Conservation (phyloP, 2,888 invertebrate genomes). For the Drosophila nr. medialis region DNA sequence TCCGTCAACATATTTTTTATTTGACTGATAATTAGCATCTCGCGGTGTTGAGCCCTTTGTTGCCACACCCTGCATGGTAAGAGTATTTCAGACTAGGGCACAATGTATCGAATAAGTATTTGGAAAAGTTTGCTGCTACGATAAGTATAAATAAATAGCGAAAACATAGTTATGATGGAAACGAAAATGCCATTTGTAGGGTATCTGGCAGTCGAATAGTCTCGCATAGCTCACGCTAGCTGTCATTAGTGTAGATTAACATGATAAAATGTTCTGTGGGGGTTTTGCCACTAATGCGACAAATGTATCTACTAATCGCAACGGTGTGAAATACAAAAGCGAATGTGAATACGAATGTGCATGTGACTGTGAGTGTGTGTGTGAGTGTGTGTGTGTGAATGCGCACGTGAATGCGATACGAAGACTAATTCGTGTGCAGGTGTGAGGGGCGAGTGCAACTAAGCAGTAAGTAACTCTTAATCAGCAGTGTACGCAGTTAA, state of each 20-base stretch:
- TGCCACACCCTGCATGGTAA: background rate
- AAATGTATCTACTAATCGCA: constrained; percentile 34
- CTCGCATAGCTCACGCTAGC: background rate
- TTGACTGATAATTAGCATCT: constrained; percentile 5
- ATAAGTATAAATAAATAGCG: background rate
- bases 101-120: background rate
- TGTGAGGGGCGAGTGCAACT: constrained; percentile 8
- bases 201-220: constrained; percentile 1
- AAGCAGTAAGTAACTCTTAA: constrained; percentile 5
- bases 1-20: background rate
- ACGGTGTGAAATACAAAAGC: constrained; percentile 23
- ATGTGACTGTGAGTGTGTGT: background rate
- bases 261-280: constrained; percentile 33
- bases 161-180: background rate
- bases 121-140: background rate
- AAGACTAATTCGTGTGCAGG: constrained; percentile 1
- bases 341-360: constrained; percentile 6
- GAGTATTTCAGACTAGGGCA: background rate
- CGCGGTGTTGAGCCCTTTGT: background rate
- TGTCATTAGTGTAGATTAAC: constrained; percentile 8
- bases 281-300: constrained; percentile 6
- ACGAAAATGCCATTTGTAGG: background rate
- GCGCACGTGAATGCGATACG: constrained; percentile 5
- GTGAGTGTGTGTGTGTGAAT: constrained; percentile 1
- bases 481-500: constrained; percentile 5